phyloP scores from a whole-genome alignment of 2,797 vertebrate genomes.

The Anguilla obscura region DNA sequence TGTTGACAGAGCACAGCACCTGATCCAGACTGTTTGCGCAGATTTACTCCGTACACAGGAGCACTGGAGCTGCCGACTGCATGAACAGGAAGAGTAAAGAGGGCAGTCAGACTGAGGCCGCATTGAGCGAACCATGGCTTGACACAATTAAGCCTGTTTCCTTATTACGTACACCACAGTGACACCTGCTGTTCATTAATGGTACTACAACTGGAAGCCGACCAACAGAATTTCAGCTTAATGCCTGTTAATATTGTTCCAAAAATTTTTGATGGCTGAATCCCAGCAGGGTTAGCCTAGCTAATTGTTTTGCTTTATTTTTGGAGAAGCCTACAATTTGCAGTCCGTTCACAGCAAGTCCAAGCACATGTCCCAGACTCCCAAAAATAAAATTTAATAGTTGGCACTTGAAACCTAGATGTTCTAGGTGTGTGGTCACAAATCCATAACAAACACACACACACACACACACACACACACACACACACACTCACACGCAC shows the following conservation, averaged over 20 bases:
- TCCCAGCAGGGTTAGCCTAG: no score
- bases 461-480: neutral
- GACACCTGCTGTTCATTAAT: neutral
- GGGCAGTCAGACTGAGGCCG: neutral
- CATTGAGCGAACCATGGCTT: neutral
- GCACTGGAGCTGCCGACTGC: neutral
- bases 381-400: neutral
- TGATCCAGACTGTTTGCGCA: neutral
- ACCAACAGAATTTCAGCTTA: neutral
- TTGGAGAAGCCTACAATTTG: neutral
- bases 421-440: neutral
- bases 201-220: neutral
- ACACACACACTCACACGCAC: neutral
- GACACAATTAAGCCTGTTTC: neutral
- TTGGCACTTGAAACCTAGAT: neutral
- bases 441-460: neutral
- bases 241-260: neutral
- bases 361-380: neutral
- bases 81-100: no score
- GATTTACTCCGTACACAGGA: neutral
- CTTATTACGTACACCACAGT: neutral
- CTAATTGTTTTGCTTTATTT: neutral
- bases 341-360: neutral
- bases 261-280: neutral
- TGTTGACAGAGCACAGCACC: neutral